phyloP scores from a whole-genome alignment of 2,113 vertebrate genomes.

The Sminthopsis crassicaudata region DNA sequence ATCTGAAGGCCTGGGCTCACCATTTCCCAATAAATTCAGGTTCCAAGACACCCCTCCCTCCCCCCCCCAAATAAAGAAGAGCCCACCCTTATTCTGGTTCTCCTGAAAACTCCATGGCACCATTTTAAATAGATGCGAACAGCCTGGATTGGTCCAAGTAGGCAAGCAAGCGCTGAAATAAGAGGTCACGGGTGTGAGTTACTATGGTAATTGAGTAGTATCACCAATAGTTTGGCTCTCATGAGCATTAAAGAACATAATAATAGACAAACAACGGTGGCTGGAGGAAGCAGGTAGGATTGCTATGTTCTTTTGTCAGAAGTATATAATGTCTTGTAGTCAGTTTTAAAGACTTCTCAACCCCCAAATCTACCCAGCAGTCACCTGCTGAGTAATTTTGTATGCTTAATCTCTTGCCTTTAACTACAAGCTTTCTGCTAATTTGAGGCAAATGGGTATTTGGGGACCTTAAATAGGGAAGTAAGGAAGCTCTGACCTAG shows the following conservation, averaged over 20 bases:
- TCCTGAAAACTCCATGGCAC: constrained; percentile 81
- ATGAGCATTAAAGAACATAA: constrained; percentile 92
- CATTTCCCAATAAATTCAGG: constrained; percentile 79
- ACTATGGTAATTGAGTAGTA: constrained; percentile 98
- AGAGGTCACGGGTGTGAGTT: constrained; percentile 93
- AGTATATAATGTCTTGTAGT: constrained; percentile 97
- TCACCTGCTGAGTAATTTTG: constrained; percentile 92
- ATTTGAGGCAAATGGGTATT: constrained; percentile 90
- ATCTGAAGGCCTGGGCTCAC: constrained; percentile 82
- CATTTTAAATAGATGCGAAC: constrained; percentile 87
- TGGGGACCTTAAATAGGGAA: constrained; percentile 88
- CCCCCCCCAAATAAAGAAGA: constrained; percentile 64
- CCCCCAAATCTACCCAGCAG: constrained; percentile 88
- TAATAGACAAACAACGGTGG: constrained; percentile 95
- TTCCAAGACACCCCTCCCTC: constrained; percentile 57
- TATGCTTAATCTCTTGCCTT: constrained; percentile 91
- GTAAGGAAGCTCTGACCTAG: constrained; percentile 88
- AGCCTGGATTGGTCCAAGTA: constrained; percentile 85
- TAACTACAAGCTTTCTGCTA: constrained; percentile 88
- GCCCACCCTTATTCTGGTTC: constrained; percentile 70
- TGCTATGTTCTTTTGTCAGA: constrained; percentile 95
- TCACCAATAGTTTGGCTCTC: constrained; percentile 94
- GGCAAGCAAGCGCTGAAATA: constrained; percentile 82
- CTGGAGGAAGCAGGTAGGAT: constrained; percentile 99
- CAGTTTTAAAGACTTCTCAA: constrained; percentile 98